Conservation (phyloP, 1,140 invertebrate species). For the Drosophila kohkoa region DNA sequence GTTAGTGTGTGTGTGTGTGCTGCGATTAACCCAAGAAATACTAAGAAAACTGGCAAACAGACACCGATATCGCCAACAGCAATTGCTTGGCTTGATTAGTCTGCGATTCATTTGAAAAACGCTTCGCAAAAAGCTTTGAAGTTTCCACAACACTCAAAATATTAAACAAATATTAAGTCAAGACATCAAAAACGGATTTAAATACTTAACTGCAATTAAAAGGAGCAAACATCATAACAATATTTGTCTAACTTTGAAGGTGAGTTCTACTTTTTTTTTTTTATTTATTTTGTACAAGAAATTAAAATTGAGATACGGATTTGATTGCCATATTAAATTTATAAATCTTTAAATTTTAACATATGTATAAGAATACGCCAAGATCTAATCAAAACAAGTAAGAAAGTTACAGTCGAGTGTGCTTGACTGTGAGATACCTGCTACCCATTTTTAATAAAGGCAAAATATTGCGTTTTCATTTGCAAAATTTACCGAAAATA, state of each 20-base stretch:
- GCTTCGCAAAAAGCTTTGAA: slow-evolving; percentile 60
- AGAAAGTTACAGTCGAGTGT: no score
- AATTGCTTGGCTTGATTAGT: slow-evolving; percentile 43
- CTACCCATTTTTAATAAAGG: no score
- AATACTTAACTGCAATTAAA: slow-evolving; percentile 43
- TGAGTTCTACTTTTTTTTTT: slow-evolving; percentile 22
- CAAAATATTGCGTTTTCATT: no score
- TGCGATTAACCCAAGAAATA: slow-evolving; percentile 32
- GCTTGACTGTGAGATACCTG: no score
- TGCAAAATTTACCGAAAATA: no score
- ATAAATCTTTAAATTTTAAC: no score
- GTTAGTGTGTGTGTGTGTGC: slow-evolving; percentile 17
- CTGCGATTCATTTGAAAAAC: slow-evolving; percentile 33
- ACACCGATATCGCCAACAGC: slow-evolving; percentile 59
- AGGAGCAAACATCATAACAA: slow-evolving; percentile 44
- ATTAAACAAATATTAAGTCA: slow-evolving; percentile 63
- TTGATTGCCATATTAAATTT: no score
- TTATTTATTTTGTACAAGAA: neutral
- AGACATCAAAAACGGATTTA: slow-evolving; percentile 72
- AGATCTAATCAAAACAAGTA: no score
- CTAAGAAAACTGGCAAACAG: slow-evolving; percentile 49
- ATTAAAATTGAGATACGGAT: neutral
- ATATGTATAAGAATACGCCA: no score
- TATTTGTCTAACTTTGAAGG: slow-evolving; percentile 29
- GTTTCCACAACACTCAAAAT: slow-evolving; percentile 49